Evolutionary conservation across 2,113 vertebrate species (phyloP).

Genomic region (Nicator chloris): DNA sequence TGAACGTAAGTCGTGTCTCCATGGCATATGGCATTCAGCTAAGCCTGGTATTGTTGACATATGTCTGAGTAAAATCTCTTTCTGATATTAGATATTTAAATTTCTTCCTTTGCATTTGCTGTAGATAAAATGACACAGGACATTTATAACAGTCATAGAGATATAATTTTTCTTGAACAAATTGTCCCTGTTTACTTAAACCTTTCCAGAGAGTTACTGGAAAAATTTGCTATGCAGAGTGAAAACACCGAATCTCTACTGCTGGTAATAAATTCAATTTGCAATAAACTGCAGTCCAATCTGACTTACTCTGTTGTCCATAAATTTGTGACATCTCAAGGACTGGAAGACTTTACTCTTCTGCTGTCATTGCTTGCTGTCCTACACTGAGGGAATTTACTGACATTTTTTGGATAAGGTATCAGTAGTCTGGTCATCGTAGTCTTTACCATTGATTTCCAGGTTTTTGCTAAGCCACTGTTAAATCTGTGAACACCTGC

Average conservation of each 20-base stretch:
- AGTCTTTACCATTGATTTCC: background rate
- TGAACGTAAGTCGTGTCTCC: background rate
- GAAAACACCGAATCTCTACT: background rate
- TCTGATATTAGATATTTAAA: slow-evolving; percentile 7
- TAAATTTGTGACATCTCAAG: background rate
- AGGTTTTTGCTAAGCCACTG: background rate
- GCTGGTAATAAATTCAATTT: background rate
- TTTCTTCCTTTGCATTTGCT: background rate
- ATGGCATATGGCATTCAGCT: slow-evolving; percentile 16
- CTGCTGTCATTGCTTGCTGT: background rate
- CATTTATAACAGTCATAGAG: background rate
- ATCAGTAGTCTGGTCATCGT: background rate
- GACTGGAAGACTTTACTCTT: background rate
- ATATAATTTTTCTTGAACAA: background rate
- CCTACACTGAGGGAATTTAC: background rate
- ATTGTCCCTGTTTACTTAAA: background rate
- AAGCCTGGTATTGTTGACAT: background rate
- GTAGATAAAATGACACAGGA: background rate
- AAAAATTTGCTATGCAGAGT: background rate
- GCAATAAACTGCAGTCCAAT: background rate
- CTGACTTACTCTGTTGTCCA: background rate
- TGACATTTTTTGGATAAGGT: background rate
- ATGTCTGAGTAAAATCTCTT: background rate
- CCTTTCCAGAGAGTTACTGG: background rate
- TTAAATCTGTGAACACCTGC: background rate